A percentile compares a stretch with the other conserved stretches of the same genome.
These are phyloP conservation scores for Melanerpes formicivorus DNA, from an alignment of 2,113 vertebrate genomes.

Conservation along the genomic window DNA sequence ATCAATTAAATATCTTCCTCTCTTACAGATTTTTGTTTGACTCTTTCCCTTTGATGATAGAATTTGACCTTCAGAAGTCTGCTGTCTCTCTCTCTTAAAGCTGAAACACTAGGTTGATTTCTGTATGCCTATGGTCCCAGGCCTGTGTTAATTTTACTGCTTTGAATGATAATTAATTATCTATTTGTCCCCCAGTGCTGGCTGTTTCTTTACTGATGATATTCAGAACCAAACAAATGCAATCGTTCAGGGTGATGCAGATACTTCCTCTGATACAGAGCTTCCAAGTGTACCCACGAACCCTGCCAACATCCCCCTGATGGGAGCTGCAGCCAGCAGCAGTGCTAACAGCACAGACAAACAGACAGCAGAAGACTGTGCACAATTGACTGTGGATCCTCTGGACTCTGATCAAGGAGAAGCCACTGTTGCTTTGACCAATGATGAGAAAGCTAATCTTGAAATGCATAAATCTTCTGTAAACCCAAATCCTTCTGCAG, in stretches of 20 bases:
- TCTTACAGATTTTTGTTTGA: background rate
- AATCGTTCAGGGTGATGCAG: conserved; percentile 76
- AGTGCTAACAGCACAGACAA: background rate
- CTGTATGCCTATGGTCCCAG: background rate
- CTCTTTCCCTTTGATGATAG: background rate
- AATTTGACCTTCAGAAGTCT: background rate
- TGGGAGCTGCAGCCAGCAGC: background rate
- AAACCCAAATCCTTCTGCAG: conserved; percentile 57
- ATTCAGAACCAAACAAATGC: conserved; percentile 81
- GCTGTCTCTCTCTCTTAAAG: background rate
- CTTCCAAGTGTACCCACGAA: background rate
- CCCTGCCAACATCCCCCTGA: background rate
- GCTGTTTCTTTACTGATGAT: conserved; percentile 94
- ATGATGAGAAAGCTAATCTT: background rate
- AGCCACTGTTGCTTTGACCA: background rate
- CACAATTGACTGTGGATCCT: background rate
- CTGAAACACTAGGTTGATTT: background rate
- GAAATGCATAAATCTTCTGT: conserved; percentile 12
- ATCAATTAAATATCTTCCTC: background rate
- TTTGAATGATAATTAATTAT: conserved; percentile 5
- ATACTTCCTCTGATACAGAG: conserved; percentile 78
- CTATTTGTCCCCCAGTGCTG: conserved; percentile 79
- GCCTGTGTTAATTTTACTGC: background rate
- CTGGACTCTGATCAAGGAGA: conserved; percentile 16
- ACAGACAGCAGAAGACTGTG: conserved; percentile 38